A percentile compares a stretch with the other conserved stretches of the same genome.
Conservation (phyloP, 2,797 vertebrate genomes). For the Phoeniculus purpureus region DNA sequence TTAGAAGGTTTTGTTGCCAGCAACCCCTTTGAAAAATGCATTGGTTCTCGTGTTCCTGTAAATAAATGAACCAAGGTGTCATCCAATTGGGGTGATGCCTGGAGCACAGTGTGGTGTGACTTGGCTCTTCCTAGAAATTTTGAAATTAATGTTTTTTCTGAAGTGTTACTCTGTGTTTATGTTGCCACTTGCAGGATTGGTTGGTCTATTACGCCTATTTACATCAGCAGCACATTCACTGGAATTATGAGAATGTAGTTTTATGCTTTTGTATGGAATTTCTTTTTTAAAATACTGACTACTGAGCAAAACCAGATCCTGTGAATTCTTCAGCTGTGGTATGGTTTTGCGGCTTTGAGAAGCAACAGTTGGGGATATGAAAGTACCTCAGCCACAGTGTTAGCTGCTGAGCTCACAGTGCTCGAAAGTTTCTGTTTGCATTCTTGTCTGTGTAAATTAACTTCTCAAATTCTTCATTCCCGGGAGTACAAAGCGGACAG, state of each 20-base stretch:
- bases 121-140: not conserved
- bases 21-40: not conserved
- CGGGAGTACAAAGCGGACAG: too few species aligned
- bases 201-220: not conserved
- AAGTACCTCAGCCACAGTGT: not conserved
- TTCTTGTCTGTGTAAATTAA: not conserved
- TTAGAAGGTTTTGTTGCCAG: not conserved
- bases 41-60: not conserved
- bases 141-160: not conserved
- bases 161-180: not conserved
- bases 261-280: not conserved
- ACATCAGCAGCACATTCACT: not conserved
- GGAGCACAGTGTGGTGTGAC: not conserved
- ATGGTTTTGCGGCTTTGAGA: not conserved
- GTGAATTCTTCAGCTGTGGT: not conserved
- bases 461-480: not conserved
- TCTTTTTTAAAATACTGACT: not conserved
- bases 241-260: not conserved
- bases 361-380: not conserved
- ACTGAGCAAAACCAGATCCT: not conserved
- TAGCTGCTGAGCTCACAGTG: not conserved
- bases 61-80: not conserved
- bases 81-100: not conserved
- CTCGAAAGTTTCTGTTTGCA: not conserved
- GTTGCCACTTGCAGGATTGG: not conserved